Base-by-base conservation (phyloP, 2,113 vertebrate genomes). In the Felis catus region DNA sequence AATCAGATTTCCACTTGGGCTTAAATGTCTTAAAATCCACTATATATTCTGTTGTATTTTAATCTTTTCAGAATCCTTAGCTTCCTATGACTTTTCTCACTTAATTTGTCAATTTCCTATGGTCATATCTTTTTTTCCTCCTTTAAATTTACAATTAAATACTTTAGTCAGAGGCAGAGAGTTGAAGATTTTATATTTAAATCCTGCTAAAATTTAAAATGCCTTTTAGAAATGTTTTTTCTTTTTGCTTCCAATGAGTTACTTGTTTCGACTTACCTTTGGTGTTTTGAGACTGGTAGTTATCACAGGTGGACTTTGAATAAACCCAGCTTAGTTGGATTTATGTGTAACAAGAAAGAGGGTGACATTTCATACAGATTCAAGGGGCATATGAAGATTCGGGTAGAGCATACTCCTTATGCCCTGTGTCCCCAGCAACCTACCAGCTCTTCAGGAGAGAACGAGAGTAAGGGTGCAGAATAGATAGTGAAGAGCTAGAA, bases 41-140 rank as follows among this genome's bases (percentile, higher is more conserved):
- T 92, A 4, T n/a, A 41, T 74, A 48, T 65, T 96, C 31, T 79
- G 5, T 85, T 94, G 12, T 70, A 65, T 89, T 94, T 87, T 96
- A 87, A 90, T 84, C 45, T 79, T 73, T 93, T 76, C 71, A 89
- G 85, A 96, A 89, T 86, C 36, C n/a, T 92, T 90, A 91, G 55
- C 36, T 93, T 76, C 41, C 2, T 74, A 5, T 93, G 70, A 63
- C 31, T 94, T 92, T 92, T 95, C 31, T 89, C 29, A 78, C 23
- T 92, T 85, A 86, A 71, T 86, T 55, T 61, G 10, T 65, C 68
- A 33, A 3, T 76, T 76, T 95, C 41, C 25, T 91, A 4, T 85
- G 39, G 65, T 27, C 5, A 58, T 61, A 39, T 39, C 21, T 29
- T 45, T 41, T 41, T 51, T 11, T 36, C 33, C 3, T 21, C 27